Conservation (phyloP, 1,140 invertebrate species). For the Campoletis sonorensis region DNA sequence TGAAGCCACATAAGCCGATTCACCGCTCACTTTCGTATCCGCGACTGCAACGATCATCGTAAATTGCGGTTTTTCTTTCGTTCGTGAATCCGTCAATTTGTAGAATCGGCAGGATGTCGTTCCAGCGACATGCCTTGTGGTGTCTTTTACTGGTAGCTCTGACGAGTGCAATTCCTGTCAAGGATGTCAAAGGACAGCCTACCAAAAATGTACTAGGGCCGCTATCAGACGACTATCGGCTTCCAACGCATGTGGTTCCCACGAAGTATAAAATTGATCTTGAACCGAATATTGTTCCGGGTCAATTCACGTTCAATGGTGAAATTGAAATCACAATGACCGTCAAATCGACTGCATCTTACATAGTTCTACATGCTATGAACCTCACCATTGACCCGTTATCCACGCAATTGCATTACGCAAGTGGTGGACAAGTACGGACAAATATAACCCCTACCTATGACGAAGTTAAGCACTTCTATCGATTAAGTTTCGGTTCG, state of each 20-base stretch:
- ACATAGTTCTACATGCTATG: conserved; percentile 59
- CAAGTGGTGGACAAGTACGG: background rate
- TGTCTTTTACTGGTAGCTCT: conserved; percentile 36
- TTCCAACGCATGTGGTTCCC: conserved; percentile 79
- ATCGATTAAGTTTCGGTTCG: too few species aligned
- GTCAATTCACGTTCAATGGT: conserved; percentile 57
- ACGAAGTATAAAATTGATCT: conserved; percentile 47
- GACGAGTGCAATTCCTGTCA: conserved; percentile 8
- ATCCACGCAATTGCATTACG: too few species aligned
- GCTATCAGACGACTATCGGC: conserved; percentile 69
- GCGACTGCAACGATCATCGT: conserved; percentile 23
- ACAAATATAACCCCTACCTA: too few species aligned
- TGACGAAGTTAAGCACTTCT: conserved; percentile 22
- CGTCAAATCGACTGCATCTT: background rate
- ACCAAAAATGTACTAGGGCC: background rate
- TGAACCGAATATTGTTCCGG: conserved; percentile 38
- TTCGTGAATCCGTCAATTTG: background rate
- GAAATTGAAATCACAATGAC: conserved; percentile 39
- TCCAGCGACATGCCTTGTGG: conserved; percentile 15
- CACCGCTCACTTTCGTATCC: conserved; percentile 30
- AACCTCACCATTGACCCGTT: conserved; percentile 36
- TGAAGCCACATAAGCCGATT: conserved; percentile 1
- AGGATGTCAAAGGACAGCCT: background rate
- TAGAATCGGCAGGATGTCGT: conserved; percentile 44
- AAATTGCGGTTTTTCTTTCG: background rate